Conservation (phyloP, 1,140 invertebrate genomes). For the Archegozetes longisetosus region DNA sequence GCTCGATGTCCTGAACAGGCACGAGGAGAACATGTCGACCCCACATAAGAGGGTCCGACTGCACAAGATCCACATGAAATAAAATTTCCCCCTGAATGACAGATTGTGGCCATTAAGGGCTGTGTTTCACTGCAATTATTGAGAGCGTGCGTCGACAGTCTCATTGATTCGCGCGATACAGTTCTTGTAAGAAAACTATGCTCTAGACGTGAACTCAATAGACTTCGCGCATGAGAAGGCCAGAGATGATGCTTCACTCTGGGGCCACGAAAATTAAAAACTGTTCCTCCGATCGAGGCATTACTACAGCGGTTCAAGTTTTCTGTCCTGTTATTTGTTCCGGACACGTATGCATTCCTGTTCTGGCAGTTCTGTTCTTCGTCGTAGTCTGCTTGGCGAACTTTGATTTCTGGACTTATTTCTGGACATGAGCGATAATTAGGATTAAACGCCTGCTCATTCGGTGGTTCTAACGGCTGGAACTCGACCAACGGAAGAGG, state of each 20-base stretch:
- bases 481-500: slow-evolving; percentile 21
- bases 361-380: neutral
- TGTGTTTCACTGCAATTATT: slow-evolving; percentile 13
- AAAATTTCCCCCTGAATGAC: neutral
- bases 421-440: slow-evolving; percentile 23
- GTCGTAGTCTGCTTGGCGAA: neutral
- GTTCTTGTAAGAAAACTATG: slow-evolving; percentile 23
- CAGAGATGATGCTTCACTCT: slow-evolving; percentile 20
- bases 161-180: slow-evolving; percentile 23
- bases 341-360: neutral
- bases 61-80: slow-evolving; percentile 9
- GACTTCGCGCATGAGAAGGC: slow-evolving; percentile 22
- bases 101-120: slow-evolving; percentile 14
- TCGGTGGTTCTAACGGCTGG: slow-evolving; percentile 17
- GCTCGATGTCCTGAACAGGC: slow-evolving; percentile 17
- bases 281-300: neutral
- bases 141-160: slow-evolving; percentile 16
- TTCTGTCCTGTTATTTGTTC: neutral
- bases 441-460: slow-evolving; percentile 9
- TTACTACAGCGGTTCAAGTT: neutral
- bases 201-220: slow-evolving; percentile 22
- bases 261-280: neutral
- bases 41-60: slow-evolving; percentile 19
- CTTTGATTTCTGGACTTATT: slow-evolving; percentile 16
- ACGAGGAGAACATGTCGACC: slow-evolving; percentile 16